phyloP scores from a whole-genome alignment of 2,113 vertebrate genomes.

The Rhineura floridana region DNA sequence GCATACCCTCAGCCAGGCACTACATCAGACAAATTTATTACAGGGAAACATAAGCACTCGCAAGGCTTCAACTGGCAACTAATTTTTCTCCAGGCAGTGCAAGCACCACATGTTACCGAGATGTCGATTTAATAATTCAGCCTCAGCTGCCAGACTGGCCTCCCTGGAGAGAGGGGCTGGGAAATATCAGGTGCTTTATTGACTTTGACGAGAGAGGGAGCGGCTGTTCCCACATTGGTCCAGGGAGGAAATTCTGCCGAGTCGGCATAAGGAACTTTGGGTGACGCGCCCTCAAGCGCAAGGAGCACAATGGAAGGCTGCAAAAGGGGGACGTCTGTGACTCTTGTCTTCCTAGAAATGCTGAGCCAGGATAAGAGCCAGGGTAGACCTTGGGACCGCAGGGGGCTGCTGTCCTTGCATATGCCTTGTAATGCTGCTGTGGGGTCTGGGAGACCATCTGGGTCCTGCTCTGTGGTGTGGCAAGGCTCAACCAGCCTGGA shows the following conservation, averaged over 20 bases:
- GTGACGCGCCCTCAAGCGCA: too few species aligned
- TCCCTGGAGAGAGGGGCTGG: not conserved
- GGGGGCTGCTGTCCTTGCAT: too few species aligned
- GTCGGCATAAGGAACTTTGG: too few species aligned
- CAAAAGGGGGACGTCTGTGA: not conserved
- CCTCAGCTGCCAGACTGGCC: slow-evolving; percentile 19
- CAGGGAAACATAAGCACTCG: not conserved
- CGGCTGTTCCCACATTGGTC: not conserved
- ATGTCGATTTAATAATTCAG: not conserved
- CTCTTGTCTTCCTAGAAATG: not conserved
- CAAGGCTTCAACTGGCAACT: not conserved
- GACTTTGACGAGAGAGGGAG: too few species aligned
- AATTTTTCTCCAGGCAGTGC: slow-evolving; percentile 5
- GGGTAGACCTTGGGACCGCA: too few species aligned
- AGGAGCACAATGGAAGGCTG: too few species aligned
- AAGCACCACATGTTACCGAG: not conserved
- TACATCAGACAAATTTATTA: not conserved
- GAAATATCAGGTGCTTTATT: not conserved
- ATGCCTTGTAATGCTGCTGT: too few species aligned
- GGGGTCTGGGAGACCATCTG: too few species aligned
- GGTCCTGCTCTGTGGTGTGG: too few species aligned
- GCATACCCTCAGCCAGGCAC: not conserved
- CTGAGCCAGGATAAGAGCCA: not conserved
- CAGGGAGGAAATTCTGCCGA: not conserved
- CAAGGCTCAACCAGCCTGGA: too few species aligned